Evolutionary conservation across 1,140 invertebrate species (phyloP), one percentile per base, ranked within the genome.

Genomic region (Drosophila bocqueti): DNA sequence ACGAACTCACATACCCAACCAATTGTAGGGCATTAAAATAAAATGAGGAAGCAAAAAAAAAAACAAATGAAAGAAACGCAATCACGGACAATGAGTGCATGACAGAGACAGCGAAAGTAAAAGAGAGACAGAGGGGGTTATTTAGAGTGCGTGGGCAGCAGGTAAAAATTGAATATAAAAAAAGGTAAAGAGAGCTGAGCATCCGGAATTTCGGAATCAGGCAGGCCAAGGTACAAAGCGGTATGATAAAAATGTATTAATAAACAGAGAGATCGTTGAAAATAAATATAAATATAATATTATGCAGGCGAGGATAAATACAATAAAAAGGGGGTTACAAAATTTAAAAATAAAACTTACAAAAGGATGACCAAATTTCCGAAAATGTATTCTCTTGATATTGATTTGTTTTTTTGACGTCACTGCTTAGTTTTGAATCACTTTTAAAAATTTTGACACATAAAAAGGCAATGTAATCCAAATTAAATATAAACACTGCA

Each of bases 61-160:
- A 40, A 26, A 45, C 54, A 43, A 29, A 65, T 45, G 63, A 66
- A 77, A 45, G n/a, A 62, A 82, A 81, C 61, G 79, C 73, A 82
- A 67, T 82, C 79, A 77, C 65, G 62, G 74, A 82, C 73, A 82
- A 77, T 77, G 67, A 82, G 66, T 76, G 60, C 49, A 31, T 47
- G 54, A 81, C 57, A 72, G 60, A 71, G 47, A 68, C 57, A 58
- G 71, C 47, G 63, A 46, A 29, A 76, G 40, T 40, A 77, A 46
- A 76, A 24, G 43, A 42, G 21, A 45, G 45, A 79, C 16, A 57
- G 57, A 73, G 29, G 34, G 21, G n/a, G 43, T 24, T 63, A 42
- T 36, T 38, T 26, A 45, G 16, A 46, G 40, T 63, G 63, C 42
- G 63, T 63, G 40, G 72, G 72, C 79, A 76, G 76, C 79, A 83